Evolutionary conservation across 1,140 invertebrate genomes (phyloP).

Genomic region (Lepidurus packardi): DNA sequence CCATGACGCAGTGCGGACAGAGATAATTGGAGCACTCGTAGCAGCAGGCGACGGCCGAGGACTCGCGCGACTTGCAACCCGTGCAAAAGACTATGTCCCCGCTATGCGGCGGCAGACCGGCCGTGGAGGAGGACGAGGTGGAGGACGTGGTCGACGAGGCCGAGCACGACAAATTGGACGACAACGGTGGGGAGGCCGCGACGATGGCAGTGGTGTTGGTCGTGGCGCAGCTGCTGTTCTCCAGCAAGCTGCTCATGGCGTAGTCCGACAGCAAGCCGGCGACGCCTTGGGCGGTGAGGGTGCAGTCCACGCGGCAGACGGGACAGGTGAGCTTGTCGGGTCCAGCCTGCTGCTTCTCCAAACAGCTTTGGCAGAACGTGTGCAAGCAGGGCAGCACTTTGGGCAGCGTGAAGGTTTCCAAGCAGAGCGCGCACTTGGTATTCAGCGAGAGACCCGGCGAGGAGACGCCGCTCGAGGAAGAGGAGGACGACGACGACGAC

Average conservation of each 20-base stretch:
- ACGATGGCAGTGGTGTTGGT: slow-evolving; percentile 44
- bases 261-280: slow-evolving; percentile 62
- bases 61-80: slow-evolving; percentile 78
- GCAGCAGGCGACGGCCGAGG: slow-evolving; percentile 66
- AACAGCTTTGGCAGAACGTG: slow-evolving; percentile 71
- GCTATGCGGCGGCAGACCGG: slow-evolving; percentile 12
- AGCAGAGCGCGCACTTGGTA: slow-evolving; percentile 70
- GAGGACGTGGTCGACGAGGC: slow-evolving; percentile 13
- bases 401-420: slow-evolving; percentile 63
- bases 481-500: slow-evolving; percentile 27
- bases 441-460: slow-evolving; percentile 32
- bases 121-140: not conserved
- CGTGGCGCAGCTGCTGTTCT: slow-evolving; percentile 38
- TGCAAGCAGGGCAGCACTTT: slow-evolving; percentile 76
- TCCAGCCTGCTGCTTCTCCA: slow-evolving; percentile 64
- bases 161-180: not conserved
- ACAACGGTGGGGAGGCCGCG: slow-evolving; percentile 38
- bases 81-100: slow-evolving; percentile 53
- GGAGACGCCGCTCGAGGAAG: slow-evolving; percentile 32
- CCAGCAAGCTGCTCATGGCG: slow-evolving; percentile 53
- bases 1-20: slow-evolving; percentile 94
- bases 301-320: slow-evolving; percentile 67
- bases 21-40: slow-evolving; percentile 92
- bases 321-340: slow-evolving; percentile 76
- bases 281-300: slow-evolving; percentile 53